These are phyloP conservation scores for Drosophila planitibia DNA, from an alignment of 2,888 invertebrate genomes.

Conservation along the genomic window DNA sequence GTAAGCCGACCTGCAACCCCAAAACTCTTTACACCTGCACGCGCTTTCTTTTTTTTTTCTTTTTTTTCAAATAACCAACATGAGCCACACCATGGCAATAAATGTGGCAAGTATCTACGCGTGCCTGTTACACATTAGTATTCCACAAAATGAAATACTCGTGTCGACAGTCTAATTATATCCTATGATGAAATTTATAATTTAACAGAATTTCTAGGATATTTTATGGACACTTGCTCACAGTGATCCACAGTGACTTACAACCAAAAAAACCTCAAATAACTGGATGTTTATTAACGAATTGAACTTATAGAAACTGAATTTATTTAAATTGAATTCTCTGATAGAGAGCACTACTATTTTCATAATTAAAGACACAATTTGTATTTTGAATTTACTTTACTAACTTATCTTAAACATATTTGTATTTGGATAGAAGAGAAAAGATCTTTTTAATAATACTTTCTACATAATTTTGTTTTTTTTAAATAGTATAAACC, in stretches of 20 bases:
- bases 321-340: neutral
- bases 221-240: neutral
- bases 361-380: neutral
- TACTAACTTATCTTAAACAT: neutral
- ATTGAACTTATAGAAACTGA: neutral
- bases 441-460: neutral
- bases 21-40: conserved; percentile 70
- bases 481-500: neutral
- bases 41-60: conserved; percentile 24
- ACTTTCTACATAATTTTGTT: neutral
- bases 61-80: conserved; percentile 52
- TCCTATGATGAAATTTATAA: neutral
- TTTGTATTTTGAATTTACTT: neutral
- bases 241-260: neutral
- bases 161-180: neutral
- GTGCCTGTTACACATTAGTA: conserved; percentile 21
- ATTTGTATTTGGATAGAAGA: neutral
- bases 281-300: neutral
- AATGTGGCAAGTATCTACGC: conserved; percentile 12
- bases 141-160: conserved; percentile 1
- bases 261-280: neutral
- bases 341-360: neutral
- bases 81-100: conserved; percentile 32
- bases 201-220: neutral
- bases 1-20: conserved; percentile 55